These are phyloP conservation scores for Lepidocyrtinus sp. DNA, from an alignment of 2,888 invertebrate species.

Conservation along the genomic window DNA sequence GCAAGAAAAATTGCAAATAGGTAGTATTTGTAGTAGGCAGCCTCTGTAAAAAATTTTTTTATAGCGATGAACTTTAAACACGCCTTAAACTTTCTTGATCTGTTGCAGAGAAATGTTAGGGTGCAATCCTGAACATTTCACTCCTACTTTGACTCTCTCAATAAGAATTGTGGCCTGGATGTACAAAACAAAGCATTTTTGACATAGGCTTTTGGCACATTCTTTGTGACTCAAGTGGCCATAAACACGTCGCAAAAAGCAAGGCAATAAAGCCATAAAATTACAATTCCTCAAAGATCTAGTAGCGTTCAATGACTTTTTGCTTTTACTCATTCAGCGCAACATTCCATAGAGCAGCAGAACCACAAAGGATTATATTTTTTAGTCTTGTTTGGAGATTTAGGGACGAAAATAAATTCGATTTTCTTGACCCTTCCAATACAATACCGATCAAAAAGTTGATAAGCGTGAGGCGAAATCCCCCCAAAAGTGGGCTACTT, in stretches of 20 bases:
- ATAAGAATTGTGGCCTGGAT: too few relatives aligned
- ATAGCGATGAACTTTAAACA: background rate
- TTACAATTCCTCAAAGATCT: conserved; percentile 2
- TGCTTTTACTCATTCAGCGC: too few relatives aligned
- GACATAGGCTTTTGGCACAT: background rate
- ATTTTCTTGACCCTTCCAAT: too few relatives aligned
- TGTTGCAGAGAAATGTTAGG: conserved; percentile 1
- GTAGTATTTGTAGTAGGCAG: background rate
- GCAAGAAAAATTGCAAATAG: too few relatives aligned
- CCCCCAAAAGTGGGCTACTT: too few relatives aligned
- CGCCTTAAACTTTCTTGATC: background rate
- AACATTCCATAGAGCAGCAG: too few relatives aligned
- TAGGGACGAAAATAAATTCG: too few relatives aligned
- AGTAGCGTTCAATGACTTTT: too few relatives aligned
- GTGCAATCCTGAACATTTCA: background rate
- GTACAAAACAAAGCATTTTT: background rate
- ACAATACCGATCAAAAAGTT: too few relatives aligned
- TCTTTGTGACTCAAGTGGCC: background rate
- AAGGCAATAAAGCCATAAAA: conserved; percentile 2
- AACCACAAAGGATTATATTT: too few relatives aligned
- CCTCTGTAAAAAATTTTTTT: background rate
- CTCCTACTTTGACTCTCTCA: background rate
- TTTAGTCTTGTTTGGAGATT: too few relatives aligned
- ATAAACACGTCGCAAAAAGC: conserved; percentile 5
- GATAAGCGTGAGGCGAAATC: too few relatives aligned